Percentiles rank a stretch among this genome's conserved stretches.
phyloP scores from a whole-genome alignment of 2,113 vertebrate species.

The Pygoscelis adeliae region DNA sequence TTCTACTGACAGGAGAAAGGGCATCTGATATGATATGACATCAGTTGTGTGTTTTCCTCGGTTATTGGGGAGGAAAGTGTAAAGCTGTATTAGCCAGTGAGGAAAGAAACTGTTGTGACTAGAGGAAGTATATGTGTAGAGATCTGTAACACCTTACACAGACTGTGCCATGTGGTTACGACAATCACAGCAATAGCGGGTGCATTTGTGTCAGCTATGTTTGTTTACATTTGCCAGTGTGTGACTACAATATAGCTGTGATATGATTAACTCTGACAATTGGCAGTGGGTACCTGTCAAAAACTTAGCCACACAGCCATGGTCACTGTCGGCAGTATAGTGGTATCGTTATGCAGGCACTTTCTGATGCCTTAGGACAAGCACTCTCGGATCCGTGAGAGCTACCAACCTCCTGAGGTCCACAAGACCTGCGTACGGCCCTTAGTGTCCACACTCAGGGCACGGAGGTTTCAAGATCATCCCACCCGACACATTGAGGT shows the following conservation, averaged over 20 bases:
- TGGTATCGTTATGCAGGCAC: not conserved
- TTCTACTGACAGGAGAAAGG: no score
- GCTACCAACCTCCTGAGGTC: no score
- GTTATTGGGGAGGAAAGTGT: not conserved
- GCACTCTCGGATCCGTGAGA: not conserved
- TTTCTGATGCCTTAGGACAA: not conserved
- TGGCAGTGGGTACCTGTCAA: not conserved
- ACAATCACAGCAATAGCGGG: no score
- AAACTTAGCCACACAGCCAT: not conserved
- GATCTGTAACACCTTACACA: not conserved
- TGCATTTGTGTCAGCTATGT: not conserved
- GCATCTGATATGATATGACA: no score
- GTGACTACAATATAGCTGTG: not conserved
- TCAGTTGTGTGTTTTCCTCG: no score
- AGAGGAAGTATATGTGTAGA: not conserved
- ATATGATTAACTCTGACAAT: not conserved
- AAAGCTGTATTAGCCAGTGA: not conserved
- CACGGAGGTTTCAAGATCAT: not conserved
- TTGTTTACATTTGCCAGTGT: not conserved
- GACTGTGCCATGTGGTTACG: not conserved
- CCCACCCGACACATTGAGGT: not conserved
- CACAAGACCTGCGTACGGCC: not conserved
- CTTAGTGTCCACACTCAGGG: not conserved
- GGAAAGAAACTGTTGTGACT: not conserved
- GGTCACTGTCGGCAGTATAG: not conserved